phyloP scores from a whole-genome alignment of 2,888 invertebrate species.

The Parascotia fuliginaria region DNA sequence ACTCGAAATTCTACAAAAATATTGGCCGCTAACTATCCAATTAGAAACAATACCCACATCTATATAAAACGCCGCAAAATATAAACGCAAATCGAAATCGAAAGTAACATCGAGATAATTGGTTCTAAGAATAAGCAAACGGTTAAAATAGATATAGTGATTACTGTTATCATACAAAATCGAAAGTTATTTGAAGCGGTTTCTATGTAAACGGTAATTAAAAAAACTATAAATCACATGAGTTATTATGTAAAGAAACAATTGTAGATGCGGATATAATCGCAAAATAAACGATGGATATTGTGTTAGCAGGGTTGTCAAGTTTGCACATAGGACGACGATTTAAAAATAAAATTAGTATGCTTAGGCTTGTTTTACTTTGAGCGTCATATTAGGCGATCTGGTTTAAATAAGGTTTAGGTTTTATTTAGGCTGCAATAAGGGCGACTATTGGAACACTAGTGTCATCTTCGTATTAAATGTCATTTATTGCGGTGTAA shows the following conservation, averaged over 20 bases:
- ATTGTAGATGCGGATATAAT: slow-evolving; percentile 7
- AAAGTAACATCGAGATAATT: slow-evolving; percentile 32
- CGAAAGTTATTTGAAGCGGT: slow-evolving; percentile 28
- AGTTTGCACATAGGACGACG: not conserved
- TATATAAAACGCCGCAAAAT: not conserved
- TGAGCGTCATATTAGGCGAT: too few species aligned
- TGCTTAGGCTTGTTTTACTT: not conserved
- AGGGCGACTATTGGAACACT: too few species aligned
- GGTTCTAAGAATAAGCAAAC: slow-evolving; percentile 11
- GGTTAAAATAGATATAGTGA: slow-evolving; percentile 31
- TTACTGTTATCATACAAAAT: slow-evolving; percentile 32
- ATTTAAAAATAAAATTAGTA: not conserved
- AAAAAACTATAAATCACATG: slow-evolving; percentile 9
- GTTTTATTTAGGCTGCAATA: too few species aligned
- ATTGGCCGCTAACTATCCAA: too few species aligned
- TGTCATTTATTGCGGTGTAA: too few species aligned
- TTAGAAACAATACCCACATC: too few species aligned
- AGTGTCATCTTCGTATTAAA: too few species aligned
- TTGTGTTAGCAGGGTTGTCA: slow-evolving; percentile 10
- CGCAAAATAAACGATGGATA: slow-evolving; percentile 1
- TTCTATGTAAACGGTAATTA: slow-evolving; percentile 22
- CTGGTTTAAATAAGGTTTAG: too few species aligned
- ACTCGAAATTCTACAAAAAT: too few species aligned
- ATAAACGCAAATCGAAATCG: slow-evolving; percentile 15
- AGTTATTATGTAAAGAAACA: slow-evolving; percentile 19